phyloP scores from a whole-genome alignment of 2,888 invertebrate species.

The Autographa gamma region DNA sequence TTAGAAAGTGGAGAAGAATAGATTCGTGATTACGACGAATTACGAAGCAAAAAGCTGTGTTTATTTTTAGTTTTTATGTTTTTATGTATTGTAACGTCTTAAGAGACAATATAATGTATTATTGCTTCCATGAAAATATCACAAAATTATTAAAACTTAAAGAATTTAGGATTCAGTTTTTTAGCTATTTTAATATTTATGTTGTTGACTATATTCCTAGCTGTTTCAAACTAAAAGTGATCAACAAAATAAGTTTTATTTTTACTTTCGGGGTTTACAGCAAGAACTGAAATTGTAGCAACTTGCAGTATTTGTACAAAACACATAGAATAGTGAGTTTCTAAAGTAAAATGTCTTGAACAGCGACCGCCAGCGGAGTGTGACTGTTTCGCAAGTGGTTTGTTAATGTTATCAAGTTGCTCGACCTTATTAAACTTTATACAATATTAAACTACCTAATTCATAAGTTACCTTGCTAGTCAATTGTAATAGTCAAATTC shows the following conservation, averaged over 20 bases:
- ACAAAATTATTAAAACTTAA: no score
- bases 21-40: constrained; percentile 55
- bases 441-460: constrained; percentile 48
- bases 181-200: no score
- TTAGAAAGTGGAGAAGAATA: constrained; percentile 69
- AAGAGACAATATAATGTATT: no score
- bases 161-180: no score
- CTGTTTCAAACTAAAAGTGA: no score
- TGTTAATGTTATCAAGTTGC: constrained; percentile 58
- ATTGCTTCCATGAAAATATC: no score
- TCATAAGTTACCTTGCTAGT: constrained; percentile 35
- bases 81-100: no score
- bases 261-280: no score
- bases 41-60: background rate
- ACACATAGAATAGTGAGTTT: constrained; percentile 51
- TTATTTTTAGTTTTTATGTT: background rate
- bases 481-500: background rate
- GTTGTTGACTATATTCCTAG: no score
- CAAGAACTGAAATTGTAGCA: background rate
- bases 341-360: constrained; percentile 64
- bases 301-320: constrained; percentile 33
- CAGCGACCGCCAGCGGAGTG: constrained; percentile 68
- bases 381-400: constrained; percentile 71
- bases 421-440: constrained; percentile 57
- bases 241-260: no score